Evolutionary conservation across 2,888 invertebrate genomes (phyloP), one percentile per base, ranked within the genome.

Genomic region (Philhelius pedissequus): DNA sequence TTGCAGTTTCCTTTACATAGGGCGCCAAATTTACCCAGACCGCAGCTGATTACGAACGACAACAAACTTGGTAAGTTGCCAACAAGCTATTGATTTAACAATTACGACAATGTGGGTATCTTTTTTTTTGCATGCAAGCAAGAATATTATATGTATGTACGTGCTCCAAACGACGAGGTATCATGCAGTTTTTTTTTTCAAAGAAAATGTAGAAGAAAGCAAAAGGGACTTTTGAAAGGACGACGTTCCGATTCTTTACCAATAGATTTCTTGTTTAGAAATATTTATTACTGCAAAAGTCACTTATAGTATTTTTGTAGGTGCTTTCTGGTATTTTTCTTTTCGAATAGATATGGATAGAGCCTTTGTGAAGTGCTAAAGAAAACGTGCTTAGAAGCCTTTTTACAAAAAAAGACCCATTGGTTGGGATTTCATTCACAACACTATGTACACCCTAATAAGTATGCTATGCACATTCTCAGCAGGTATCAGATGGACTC

Each of bases 41-140:
- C 56, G 35, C 56, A 56, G 13, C 56, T 56, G 56, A 32, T 35
- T 56, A 8, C 35, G 1, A 13, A 58, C 40, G 18, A 64, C 56
- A 48, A 52, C 52, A 48, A 43, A 58, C 58, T 77, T 82, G 78
- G 81, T 50, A 64, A 30, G 40, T 11, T 35, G 81, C 81, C 78
- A 83, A 64, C 40, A 56, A 27, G 69, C 62, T 83, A 83, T 78
- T 78, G 82, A 83, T 83, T 83, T 83, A 78, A 69, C 82, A 83
- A 79, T 83, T 78, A 62, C 78, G 62, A 64, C 48, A n/a, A n/a
- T n/a, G n/a, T n/a, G n/a, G n/a, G 73, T 56, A 64, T 54, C 15
- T 20, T 27, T 60, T 9, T 15, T 20, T 32, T 22, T 56, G 27
- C 58, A 62, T 73, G 25, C 52, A 68, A 40, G 54, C 18, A 20